A percentile compares a stretch with the other conserved stretches of the same genome.
Conservation (phyloP, 2,888 invertebrate genomes). For the Dasysyrphus tricinctus region DNA sequence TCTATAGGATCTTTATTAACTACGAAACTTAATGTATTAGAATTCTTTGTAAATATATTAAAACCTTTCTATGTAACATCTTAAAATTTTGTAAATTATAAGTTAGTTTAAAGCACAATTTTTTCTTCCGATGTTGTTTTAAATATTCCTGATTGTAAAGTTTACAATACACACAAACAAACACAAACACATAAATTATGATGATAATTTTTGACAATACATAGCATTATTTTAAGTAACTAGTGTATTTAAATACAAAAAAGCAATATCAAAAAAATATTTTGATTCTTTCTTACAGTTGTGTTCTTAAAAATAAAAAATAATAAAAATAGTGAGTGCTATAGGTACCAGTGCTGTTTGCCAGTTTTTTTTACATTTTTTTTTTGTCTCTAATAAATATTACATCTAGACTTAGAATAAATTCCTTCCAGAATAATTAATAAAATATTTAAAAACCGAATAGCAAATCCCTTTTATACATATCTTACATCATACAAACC, state of each 20-base stretch:
- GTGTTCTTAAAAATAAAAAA: slow-evolving; percentile 34
- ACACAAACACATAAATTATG: slow-evolving; percentile 44
- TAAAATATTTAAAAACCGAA: slow-evolving; percentile 39
- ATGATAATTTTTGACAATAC: slow-evolving; percentile 74
- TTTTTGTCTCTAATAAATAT: slow-evolving; percentile 2
- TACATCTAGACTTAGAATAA: slow-evolving; percentile 29
- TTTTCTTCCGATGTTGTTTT: background rate
- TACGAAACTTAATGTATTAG: background rate
- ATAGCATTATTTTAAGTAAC: slow-evolving; percentile 59
- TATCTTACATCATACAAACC: slow-evolving; percentile 42
- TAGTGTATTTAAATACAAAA: slow-evolving; percentile 54
- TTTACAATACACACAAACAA: background rate
- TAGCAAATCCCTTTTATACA: slow-evolving; percentile 69
- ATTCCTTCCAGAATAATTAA: slow-evolving; percentile 57
- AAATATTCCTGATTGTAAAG: background rate
- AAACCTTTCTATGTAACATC: background rate
- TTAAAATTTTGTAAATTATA: background rate
- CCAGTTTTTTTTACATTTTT: slow-evolving; percentile 5
- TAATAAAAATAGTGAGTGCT: slow-evolving; percentile 47
- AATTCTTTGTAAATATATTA: background rate
- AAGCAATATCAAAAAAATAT: slow-evolving; percentile 42
- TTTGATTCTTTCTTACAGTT: background rate
- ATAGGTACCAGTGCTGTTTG: slow-evolving; percentile 27
- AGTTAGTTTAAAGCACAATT: slow-evolving; percentile 8
- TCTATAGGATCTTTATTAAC: background rate